phyloP scores from a whole-genome alignment of 1,140 invertebrate genomes.

The Pygmarrhopalites habei region DNA sequence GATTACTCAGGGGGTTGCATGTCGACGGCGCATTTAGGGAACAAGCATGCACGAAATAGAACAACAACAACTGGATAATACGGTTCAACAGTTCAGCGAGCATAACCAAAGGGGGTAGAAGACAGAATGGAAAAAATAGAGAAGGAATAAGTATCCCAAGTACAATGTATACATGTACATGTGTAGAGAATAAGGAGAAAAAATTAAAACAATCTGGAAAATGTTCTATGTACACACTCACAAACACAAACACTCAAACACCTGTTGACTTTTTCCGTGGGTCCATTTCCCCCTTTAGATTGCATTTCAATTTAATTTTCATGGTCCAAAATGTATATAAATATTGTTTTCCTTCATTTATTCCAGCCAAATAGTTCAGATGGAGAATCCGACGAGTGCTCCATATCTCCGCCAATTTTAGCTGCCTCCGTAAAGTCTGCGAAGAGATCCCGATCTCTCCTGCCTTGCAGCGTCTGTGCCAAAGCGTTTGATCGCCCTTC shows the following conservation, averaged over 20 bases:
- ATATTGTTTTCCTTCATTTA: slow-evolving; percentile 1
- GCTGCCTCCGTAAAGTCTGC: slow-evolving; percentile 17
- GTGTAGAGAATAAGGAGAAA: not conserved
- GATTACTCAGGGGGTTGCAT: slow-evolving; percentile 6
- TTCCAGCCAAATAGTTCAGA: slow-evolving; percentile 36
- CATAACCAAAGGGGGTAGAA: slow-evolving; percentile 1
- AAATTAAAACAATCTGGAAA: not conserved
- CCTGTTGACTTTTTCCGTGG: not conserved
- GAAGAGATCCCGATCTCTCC: slow-evolving; percentile 36
- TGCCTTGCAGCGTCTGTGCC: slow-evolving; percentile 38
- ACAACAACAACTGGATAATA: too few relatives aligned
- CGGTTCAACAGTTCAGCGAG: slow-evolving; percentile 8
- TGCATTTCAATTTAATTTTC: too few relatives aligned
- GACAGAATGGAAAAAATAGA: too few relatives aligned
- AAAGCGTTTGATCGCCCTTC: slow-evolving; percentile 76
- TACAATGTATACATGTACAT: too few relatives aligned
- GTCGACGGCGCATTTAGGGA: not conserved
- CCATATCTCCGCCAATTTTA: slow-evolving; percentile 31
- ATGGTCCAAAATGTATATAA: not conserved
- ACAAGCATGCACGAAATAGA: too few relatives aligned
- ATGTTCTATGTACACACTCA: too few relatives aligned
- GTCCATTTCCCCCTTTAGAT: too few relatives aligned
- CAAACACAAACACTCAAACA: not conserved
- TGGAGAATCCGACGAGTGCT: slow-evolving; percentile 34
- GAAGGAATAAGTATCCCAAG: too few relatives aligned